phyloP scores from a whole-genome alignment of 2,113 vertebrate genomes.

The Xenotilapia leptura region DNA sequence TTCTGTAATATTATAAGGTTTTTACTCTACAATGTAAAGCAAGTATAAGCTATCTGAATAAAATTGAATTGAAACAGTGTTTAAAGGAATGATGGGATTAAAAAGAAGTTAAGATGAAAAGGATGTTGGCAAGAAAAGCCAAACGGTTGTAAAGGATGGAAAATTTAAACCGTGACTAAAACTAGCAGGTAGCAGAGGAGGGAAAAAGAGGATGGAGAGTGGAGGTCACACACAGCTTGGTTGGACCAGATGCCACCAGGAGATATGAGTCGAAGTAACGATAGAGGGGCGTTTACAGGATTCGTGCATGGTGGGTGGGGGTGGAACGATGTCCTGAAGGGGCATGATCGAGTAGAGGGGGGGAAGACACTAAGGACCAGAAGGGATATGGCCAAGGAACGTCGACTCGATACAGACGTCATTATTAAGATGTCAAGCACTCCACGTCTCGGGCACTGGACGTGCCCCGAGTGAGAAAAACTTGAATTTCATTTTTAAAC shows the following conservation, averaged over 20 bases:
- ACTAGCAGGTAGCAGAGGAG: not conserved
- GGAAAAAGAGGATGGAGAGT: not conserved
- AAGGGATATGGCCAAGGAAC: not conserved
- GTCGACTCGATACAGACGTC: not conserved
- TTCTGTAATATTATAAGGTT: not conserved
- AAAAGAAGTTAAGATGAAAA: not conserved
- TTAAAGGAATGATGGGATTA: not conserved
- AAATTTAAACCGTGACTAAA: not conserved
- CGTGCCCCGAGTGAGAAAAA: not conserved
- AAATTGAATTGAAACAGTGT: fast-evolving
- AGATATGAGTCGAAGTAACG: not conserved
- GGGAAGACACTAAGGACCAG: not conserved
- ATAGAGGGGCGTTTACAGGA: not conserved
- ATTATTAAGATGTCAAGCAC: not conserved
- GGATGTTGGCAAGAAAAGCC: not conserved
- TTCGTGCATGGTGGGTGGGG: not conserved
- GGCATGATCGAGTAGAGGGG: not conserved
- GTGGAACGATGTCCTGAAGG: not conserved
- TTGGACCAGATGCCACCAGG: not conserved
- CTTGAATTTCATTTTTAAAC: not conserved
- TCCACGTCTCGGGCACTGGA: not conserved
- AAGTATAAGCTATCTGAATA: not conserved
- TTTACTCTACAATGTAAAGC: not conserved
- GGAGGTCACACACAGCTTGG: not conserved
- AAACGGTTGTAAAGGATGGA: not conserved